These are phyloP conservation scores for Notodromas monacha DNA, from an alignment of 2,888 invertebrate genomes.

Conservation along the genomic window DNA sequence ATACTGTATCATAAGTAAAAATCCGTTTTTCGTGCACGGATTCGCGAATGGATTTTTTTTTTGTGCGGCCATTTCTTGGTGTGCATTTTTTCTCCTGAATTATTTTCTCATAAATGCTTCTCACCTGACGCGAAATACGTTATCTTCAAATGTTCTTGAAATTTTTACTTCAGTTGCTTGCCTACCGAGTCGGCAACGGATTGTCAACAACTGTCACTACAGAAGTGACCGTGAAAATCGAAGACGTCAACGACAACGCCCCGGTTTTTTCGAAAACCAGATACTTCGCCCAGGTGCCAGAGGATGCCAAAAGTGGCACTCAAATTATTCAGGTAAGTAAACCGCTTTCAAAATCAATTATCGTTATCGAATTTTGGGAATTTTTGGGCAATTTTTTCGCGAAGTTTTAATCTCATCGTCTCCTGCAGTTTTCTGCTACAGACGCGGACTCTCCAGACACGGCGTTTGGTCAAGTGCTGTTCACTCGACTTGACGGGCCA, in stretches of 20 bases:
- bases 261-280: conserved; percentile 37
- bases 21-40: too few species aligned
- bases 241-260: conserved; percentile 58
- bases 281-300: conserved; percentile 40
- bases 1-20: too few species aligned
- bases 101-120: too few species aligned
- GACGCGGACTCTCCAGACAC: conserved; percentile 38
- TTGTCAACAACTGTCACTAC: conserved; percentile 24
- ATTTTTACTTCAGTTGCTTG: too few species aligned
- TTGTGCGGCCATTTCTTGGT: too few species aligned
- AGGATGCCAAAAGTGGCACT: conserved; percentile 40
- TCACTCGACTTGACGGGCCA: conserved; percentile 38
- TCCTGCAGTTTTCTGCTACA: conserved; percentile 35
- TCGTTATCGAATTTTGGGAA: conserved; percentile 13
- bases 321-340: conserved; percentile 27
- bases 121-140: too few species aligned
- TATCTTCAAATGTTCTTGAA: too few species aligned
- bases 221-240: conserved; percentile 40
- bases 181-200: too few species aligned
- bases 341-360: too few species aligned
- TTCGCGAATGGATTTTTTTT: too few species aligned
- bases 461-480: conserved; percentile 35
- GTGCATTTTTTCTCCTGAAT: too few species aligned
- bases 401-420: too few species aligned
- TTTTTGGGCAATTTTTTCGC: not conserved